Evolutionary conservation across 1,140 invertebrate species (phyloP).

Genomic region (Alviniconcha marisindica): DNA sequence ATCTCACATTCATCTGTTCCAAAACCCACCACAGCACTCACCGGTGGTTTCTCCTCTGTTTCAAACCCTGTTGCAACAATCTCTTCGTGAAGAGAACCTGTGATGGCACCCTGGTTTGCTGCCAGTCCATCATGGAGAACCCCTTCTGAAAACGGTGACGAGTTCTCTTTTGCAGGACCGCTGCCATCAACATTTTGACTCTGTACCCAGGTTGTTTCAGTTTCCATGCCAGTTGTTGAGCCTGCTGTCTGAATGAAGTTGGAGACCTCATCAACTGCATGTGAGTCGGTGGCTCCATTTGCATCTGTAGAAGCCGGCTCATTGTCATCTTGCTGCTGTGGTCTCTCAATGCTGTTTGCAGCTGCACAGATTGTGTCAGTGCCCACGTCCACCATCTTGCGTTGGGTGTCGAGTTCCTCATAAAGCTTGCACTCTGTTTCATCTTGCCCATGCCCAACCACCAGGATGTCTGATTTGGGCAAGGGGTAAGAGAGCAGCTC

Average conservation of each 20-base stretch:
- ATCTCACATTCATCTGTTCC: constrained; percentile 43
- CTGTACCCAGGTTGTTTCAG: no score
- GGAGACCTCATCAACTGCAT: no score
- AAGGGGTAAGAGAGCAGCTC: constrained; percentile 45
- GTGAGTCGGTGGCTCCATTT: no score
- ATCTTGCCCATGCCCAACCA: constrained; percentile 44
- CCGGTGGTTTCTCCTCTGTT: neutral
- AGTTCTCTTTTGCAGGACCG: no score
- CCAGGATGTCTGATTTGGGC: constrained; percentile 52
- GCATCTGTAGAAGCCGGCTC: neutral
- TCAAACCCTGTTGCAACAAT: no score
- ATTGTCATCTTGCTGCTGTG: neutral
- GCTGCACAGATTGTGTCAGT: constrained; percentile 9
- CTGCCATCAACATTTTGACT: no score
- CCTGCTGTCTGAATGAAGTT: no score
- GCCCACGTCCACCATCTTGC: neutral
- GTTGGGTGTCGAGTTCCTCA: neutral
- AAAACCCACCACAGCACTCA: constrained; percentile 49
- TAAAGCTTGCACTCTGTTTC: neutral
- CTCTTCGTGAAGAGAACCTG: no score
- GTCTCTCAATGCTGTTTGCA: neutral
- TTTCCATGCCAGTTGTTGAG: no score
- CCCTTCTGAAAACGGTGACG: no score
- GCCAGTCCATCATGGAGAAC: no score
- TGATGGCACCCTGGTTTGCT: no score